Base-by-base conservation (phyloP, 2,888 invertebrate species). In the Xestobium rufovillosum region DNA sequence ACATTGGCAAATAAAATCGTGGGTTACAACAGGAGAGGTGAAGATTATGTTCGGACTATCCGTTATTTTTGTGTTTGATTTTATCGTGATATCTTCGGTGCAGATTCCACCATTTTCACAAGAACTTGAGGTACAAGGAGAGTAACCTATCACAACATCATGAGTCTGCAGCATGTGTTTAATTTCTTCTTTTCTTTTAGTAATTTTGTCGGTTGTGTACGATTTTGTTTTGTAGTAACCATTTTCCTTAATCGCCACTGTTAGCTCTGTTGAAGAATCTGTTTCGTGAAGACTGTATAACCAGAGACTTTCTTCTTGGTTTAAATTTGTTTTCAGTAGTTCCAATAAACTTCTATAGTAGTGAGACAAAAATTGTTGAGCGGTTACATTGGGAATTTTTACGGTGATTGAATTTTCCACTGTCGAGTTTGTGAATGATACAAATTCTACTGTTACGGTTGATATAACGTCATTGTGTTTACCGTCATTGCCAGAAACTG, bases 401-500 rank as follows among this genome's bases (percentile, higher is more conserved):
- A 92, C 61, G 0, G 87, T 83, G 1, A 91, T 70, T 6, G 88
- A 87, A 60, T 90, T 85, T 36, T 83, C 81, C 3, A 95, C 75
- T 0, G 91, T 91, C 9, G 66, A 64, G 57, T 91, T 90, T 48
- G 82, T 80, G 58, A 91, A 88, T 2, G 75, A 72, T 33, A 83
- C 70, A 56, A 90, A 89, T 57, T 87, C 83, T 0, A 95, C 78
- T 3, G 82, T 83, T 2, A 91, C 81, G 4, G 83, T 83, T 1
- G 92, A 94, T n/a, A 79, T 69, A 0, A 94, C 94, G 63, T 88
- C 84, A 37, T 75, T 73, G 57, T 91, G 90, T 48, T 79, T 77
- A 1, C 95, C 94, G 64, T 96, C 96, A 60, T 86, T 90, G 1
- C 92, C 92, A 4, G 81, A 77, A 1, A 94, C 78, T 16, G 80